phyloP scores from a whole-genome alignment of 1,140 invertebrate genomes.

The Bombus cullumanus region DNA sequence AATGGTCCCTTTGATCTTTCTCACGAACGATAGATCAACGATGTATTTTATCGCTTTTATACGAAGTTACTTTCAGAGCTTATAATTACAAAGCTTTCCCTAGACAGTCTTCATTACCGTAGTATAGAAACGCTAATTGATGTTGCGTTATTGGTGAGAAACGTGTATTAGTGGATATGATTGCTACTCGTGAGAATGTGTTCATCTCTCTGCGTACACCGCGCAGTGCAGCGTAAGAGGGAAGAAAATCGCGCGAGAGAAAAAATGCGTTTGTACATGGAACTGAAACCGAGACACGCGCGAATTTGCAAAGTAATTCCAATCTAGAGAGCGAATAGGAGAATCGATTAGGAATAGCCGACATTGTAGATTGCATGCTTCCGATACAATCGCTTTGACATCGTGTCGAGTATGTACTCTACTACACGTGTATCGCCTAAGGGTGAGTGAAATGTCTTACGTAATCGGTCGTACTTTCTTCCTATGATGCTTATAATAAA shows the following conservation, averaged over 20 bases:
- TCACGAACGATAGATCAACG: neutral
- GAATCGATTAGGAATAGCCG: neutral
- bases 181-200: constrained; percentile 27
- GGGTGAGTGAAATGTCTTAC: constrained; percentile 44
- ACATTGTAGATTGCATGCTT: neutral
- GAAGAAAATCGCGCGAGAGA: neutral
- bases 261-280: neutral
- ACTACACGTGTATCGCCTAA: constrained; percentile 3
- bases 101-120: neutral
- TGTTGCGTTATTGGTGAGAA: constrained; percentile 7
- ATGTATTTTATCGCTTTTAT: neutral
- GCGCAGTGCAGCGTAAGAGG: neutral
- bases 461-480: constrained; percentile 51
- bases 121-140: constrained; percentile 16
- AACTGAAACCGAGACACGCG: neutral
- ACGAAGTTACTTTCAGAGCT: neutral
- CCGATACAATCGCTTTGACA: neutral
- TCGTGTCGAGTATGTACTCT: neutral
- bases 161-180: constrained; percentile 21
- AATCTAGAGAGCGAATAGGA: neutral
- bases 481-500: constrained; percentile 26
- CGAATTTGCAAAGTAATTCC: neutral
- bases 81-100: constrained; percentile 16
- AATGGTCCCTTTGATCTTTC: neutral
- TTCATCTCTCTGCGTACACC: neutral